Conservation (phyloP, 2,797 vertebrate genomes). For the Acanthurus leucopareius region DNA sequence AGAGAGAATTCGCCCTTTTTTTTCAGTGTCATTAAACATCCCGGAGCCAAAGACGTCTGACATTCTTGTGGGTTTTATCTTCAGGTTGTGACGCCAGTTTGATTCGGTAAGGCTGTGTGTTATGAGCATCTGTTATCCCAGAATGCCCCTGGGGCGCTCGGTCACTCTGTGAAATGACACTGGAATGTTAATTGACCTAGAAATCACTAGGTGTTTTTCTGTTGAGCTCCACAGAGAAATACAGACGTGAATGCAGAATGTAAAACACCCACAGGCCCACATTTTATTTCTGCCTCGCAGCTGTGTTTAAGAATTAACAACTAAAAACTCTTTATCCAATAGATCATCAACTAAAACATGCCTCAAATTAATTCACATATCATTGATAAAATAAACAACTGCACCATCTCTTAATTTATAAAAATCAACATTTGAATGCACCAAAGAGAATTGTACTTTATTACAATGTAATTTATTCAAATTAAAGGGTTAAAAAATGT, state of each 20-base stretch:
- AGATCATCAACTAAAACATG: background rate
- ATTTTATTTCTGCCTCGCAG: background rate
- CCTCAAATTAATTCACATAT: background rate
- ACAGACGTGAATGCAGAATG: background rate
- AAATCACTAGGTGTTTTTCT: slow-evolving; percentile 63
- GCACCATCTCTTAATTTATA: background rate
- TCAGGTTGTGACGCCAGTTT: slow-evolving; percentile 54
- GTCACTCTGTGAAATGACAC: slow-evolving; percentile 64
- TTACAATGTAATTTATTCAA: too few relatives aligned
- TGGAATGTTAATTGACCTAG: slow-evolving; percentile 71
- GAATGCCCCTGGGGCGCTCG: slow-evolving; percentile 46
- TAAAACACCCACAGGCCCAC: too few relatives aligned
- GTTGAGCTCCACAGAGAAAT: slow-evolving; percentile 21
- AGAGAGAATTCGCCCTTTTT: slow-evolving; percentile 18
- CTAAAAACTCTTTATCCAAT: background rate
- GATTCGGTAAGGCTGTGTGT: slow-evolving; percentile 35
- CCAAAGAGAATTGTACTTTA: background rate
- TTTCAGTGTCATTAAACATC: slow-evolving; percentile 53
- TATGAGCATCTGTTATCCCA: slow-evolving; percentile 63
- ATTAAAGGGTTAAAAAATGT: too few relatives aligned
- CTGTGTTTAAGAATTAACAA: background rate
- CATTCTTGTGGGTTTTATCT: slow-evolving; percentile 61
- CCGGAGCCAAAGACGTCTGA: slow-evolving; percentile 40
- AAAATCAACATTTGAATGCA: background rate
- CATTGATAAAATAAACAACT: background rate